Percentiles rank a stretch among this genome's conserved stretches.
Evolutionary conservation across 2,113 vertebrate species (phyloP).

Genomic region (Hemichromis elongatus): DNA sequence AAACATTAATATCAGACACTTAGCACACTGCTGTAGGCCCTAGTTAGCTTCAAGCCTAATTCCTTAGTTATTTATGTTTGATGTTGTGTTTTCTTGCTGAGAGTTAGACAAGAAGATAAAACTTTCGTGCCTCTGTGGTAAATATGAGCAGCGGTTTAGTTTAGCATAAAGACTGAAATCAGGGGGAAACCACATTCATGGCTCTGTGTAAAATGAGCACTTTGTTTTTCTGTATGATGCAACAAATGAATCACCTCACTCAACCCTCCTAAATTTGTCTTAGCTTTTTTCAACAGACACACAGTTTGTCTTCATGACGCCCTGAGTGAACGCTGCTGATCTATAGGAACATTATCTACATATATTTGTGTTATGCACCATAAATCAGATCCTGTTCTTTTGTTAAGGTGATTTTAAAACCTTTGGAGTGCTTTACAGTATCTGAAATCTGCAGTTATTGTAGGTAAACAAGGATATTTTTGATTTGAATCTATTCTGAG

Average conservation of each 20-base stretch:
- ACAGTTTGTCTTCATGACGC: background rate
- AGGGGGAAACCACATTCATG: background rate
- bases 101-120: background rate
- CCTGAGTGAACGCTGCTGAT: background rate
- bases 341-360: background rate
- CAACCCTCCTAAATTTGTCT: background rate
- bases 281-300: background rate
- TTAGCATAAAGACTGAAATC: background rate
- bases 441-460: background rate
- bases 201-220: background rate
- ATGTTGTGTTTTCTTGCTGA: background rate
- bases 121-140: background rate
- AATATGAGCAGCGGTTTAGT: background rate
- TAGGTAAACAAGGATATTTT: background rate
- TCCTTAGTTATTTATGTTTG: background rate
- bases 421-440: background rate
- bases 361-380: background rate
- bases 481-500: background rate
- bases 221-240: background rate
- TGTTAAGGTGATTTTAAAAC: background rate
- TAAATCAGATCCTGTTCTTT: fast-evolving
- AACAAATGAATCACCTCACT: background rate
- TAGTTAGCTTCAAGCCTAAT: background rate
- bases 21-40: background rate
- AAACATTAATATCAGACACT: background rate